These are phyloP conservation scores for Bothrops alternatus DNA, from an alignment of 2,797 vertebrate species.

Conservation along the genomic window DNA sequence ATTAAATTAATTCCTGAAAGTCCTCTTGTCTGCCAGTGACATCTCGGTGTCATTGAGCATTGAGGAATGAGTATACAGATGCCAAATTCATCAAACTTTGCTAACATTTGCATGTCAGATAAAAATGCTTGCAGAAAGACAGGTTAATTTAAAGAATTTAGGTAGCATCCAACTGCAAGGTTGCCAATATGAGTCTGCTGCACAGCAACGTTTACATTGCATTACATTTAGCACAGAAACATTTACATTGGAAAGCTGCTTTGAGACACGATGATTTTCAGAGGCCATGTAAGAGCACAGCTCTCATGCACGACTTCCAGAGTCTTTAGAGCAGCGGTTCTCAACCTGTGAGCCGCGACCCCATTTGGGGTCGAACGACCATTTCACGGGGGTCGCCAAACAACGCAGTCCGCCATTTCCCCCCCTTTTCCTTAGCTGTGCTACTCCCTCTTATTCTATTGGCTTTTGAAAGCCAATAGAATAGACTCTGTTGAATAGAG, in stretches of 20 bases:
- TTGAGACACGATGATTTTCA: not conserved
- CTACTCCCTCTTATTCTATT: no score
- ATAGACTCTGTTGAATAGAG: no score
- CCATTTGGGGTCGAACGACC: no score
- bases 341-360: no score
- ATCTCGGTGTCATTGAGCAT: rapidly evolving
- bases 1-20: rapidly evolving
- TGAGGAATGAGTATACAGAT: not conserved
- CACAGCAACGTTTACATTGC: rapidly evolving
- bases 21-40: not conserved
- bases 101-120: not conserved
- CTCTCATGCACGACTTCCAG: not conserved
- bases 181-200: not conserved
- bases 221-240: not conserved
- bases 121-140: not conserved
- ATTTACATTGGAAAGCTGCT: not conserved
- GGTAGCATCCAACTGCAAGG: not conserved
- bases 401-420: no score
- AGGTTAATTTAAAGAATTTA: not conserved
- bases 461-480: no score
- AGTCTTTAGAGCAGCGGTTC: not conserved
- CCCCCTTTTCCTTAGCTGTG: no score
- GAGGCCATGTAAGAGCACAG: not conserved
- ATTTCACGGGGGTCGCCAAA: no score
- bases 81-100: not conserved